Conservation (phyloP, 2,113 vertebrate species). For the Isichthys henryi region DNA sequence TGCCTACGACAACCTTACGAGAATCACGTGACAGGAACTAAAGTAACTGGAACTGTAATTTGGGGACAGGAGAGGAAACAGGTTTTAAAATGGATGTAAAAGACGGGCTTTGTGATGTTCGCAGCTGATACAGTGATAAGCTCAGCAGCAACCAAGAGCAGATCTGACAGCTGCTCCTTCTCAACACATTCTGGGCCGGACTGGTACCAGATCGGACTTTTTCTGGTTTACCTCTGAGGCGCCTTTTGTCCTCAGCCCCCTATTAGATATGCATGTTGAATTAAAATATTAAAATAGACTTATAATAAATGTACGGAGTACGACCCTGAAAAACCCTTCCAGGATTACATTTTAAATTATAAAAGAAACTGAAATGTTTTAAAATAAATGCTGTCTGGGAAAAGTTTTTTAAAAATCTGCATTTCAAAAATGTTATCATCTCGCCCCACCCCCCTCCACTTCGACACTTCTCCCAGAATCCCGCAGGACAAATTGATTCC, state of each 20-base stretch:
- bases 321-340: background rate
- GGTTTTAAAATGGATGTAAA: background rate
- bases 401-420: conserved; percentile 28
- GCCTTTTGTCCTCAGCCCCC: background rate
- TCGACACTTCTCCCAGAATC: conserved; percentile 41
- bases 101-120: background rate
- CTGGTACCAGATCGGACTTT: background rate
- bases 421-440: conserved; percentile 56
- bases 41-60: background rate
- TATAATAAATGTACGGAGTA: conserved; percentile 7
- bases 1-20: background rate
- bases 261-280: conserved; percentile 4
- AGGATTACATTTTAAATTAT: background rate
- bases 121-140: background rate
- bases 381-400: conserved; percentile 6
- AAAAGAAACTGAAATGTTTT: conserved; percentile 9
- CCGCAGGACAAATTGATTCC: conserved; percentile 44
- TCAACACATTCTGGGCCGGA: background rate
- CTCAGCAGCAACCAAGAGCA: background rate
- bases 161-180: background rate
- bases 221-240: background rate
- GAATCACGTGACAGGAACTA: background rate
- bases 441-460: conserved; percentile 13
- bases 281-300: conserved; percentile 9
- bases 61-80: background rate